Conservation (phyloP, 1,140 invertebrate species). For the Neuroterus valhalla region DNA sequence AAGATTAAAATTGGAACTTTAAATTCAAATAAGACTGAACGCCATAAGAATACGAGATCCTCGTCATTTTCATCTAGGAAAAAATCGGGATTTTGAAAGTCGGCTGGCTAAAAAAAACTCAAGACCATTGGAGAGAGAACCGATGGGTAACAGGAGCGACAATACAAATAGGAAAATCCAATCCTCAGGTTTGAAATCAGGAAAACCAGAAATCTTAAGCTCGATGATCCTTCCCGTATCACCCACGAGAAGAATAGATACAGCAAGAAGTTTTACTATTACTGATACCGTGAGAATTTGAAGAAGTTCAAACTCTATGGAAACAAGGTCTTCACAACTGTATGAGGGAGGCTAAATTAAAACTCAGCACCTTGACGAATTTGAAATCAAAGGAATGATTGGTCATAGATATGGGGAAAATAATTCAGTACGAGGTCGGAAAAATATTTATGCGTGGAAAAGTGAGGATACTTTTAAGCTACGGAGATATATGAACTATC, state of each 20-base stretch:
- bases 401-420: too few species aligned
- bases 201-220: background rate
- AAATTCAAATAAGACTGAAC: background rate
- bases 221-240: background rate
- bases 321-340: background rate
- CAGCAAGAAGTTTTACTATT: background rate
- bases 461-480: too few species aligned
- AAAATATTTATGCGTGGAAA: too few species aligned
- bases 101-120: background rate
- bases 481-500: too few species aligned
- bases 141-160: too few species aligned
- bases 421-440: too few species aligned
- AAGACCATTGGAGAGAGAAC: background rate
- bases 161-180: background rate
- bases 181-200: background rate
- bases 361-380: too few species aligned
- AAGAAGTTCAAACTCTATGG: background rate
- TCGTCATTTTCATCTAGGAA: background rate
- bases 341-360: too few species aligned
- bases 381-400: too few species aligned
- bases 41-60: background rate
- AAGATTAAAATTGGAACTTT: background rate
- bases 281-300: background rate
- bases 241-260: background rate
- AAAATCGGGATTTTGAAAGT: background rate